These are phyloP conservation scores for Apodemus sylvaticus DNA, from an alignment of 2,113 vertebrate genomes.

Conservation along the genomic window DNA sequence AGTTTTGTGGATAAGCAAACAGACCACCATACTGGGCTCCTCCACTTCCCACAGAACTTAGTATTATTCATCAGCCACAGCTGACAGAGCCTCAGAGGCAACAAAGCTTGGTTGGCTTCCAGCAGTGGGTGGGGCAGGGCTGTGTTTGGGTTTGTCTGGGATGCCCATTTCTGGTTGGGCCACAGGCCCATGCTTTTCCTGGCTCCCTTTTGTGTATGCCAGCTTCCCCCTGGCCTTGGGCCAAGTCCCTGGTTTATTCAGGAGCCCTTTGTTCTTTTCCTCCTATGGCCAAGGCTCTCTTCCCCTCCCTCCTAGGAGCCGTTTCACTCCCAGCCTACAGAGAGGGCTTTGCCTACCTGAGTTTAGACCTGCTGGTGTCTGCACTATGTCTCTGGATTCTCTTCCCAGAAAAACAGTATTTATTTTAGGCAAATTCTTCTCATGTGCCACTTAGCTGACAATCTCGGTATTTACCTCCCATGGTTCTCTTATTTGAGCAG, in stretches of 20 bases:
- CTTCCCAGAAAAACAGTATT: not conserved
- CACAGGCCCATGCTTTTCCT: slow-evolving; percentile 57
- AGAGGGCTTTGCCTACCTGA: not conserved
- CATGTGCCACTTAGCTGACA: not conserved
- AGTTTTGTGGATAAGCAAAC: slow-evolving; percentile 44
- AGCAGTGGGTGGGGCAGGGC: not conserved
- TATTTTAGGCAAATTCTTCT: not conserved
- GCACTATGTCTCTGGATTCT: not conserved
- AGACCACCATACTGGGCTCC: not conserved
- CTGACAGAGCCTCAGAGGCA: not conserved
- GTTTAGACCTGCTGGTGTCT: not conserved
- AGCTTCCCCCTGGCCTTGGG: not conserved
- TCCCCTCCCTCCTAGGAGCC: not conserved
- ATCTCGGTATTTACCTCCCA: not conserved
- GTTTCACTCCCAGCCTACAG: not conserved
- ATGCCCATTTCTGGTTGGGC: slow-evolving; percentile 23
- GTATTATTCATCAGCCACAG: not conserved
- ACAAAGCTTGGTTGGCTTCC: not conserved
- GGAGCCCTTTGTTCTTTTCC: slow-evolving; percentile 32
- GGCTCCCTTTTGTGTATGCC: not conserved
- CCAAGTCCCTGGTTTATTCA: not conserved
- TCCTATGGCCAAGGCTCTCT: not conserved
- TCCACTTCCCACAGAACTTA: not conserved
- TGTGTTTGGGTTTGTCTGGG: slow-evolving; percentile 55
- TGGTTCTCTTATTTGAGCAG: not conserved